A percentile compares a stretch with the other conserved stretches of the same genome.
phyloP scores from a whole-genome alignment of 2,113 vertebrate species.

The Herpetotheres cachinnans region DNA sequence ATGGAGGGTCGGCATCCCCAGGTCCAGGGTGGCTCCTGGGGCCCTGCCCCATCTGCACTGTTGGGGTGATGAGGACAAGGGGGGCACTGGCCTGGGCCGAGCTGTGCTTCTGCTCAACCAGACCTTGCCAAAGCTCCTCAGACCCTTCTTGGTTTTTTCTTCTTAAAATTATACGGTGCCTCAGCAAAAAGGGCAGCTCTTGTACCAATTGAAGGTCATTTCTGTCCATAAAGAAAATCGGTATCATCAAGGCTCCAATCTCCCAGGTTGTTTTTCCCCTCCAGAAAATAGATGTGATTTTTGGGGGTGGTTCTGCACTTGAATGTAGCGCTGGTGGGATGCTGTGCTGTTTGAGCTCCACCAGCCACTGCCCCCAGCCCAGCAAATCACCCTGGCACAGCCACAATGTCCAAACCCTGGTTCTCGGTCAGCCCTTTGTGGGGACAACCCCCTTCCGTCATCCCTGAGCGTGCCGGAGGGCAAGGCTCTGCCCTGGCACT shows the following conservation, averaged over 20 bases:
- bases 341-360: not conserved
- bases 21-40: not conserved
- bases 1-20: not conserved
- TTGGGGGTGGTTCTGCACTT: not conserved
- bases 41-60: not conserved
- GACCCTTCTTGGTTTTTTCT: not conserved
- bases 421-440: accelerated
- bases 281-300: not conserved
- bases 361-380: not conserved
- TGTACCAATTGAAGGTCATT: not conserved
- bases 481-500: not conserved
- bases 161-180: not conserved
- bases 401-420: not conserved
- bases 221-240: not conserved
- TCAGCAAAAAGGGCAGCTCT: not conserved
- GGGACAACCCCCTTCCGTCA: not conserved
- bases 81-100: not conserved
- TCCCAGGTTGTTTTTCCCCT: not conserved
- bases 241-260: not conserved
- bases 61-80: not conserved
- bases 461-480: accelerated
- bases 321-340: not conserved
- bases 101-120: not conserved
- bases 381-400: not conserved
- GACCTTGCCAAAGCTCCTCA: not conserved